Percentiles rank a stretch among this genome's conserved stretches.
Conservation (phyloP, 2,888 invertebrate species). For the Seira ritae region DNA sequence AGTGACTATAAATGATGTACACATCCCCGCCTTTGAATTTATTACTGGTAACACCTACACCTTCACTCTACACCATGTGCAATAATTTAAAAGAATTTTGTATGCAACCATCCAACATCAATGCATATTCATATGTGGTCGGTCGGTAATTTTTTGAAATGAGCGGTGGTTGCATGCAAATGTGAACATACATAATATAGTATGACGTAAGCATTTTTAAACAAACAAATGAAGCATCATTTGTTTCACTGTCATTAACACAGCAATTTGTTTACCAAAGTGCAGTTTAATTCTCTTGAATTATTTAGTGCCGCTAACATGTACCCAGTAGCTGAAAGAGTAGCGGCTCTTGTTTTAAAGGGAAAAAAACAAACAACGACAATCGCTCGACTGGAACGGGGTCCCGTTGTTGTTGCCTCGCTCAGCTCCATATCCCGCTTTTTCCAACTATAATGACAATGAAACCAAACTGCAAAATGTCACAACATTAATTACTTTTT, state of each 20-base stretch:
- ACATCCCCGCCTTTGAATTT: too few species aligned
- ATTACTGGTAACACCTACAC: too few species aligned
- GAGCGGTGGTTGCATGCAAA: too few species aligned
- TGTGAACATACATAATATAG: too few species aligned
- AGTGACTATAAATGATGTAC: too few species aligned
- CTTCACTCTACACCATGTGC: too few species aligned
- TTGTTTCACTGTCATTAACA: conserved; percentile 1
- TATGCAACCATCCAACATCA: too few species aligned
- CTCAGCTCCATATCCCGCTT: not conserved
- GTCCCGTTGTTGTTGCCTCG: not conserved
- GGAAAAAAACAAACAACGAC: not conserved
- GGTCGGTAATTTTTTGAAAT: too few species aligned
- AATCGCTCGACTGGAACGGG: not conserved
- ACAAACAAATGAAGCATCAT: not conserved
- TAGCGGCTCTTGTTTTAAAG: not conserved
- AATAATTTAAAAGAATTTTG: too few species aligned
- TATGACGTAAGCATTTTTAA: not conserved
- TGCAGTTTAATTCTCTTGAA: not conserved
- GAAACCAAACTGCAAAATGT: too few species aligned
- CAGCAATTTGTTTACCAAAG: not conserved
- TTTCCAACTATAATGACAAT: too few species aligned
- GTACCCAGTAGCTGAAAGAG: not conserved
- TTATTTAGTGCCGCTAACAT: not conserved
- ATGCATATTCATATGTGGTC: too few species aligned
- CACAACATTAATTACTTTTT: not conserved